These are phyloP conservation scores for Lochmaea capreae DNA, from an alignment of 2,888 invertebrate species.

Conservation along the genomic window DNA sequence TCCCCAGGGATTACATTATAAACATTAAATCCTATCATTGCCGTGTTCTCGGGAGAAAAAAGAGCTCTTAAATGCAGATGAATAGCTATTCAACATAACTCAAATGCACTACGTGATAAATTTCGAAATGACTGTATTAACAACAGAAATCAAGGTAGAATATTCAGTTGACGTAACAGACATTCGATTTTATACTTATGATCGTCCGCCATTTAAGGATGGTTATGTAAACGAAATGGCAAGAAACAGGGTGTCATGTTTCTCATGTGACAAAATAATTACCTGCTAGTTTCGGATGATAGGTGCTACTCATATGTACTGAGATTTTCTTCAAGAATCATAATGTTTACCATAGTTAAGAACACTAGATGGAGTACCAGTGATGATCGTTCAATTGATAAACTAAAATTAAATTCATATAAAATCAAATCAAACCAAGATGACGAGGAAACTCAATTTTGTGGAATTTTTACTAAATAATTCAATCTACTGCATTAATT, in stretches of 20 bases:
- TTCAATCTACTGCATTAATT: too few relatives aligned
- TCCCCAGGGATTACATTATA: slow-evolving; percentile 24
- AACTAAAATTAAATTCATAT: too few relatives aligned
- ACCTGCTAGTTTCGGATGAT: slow-evolving; percentile 15
- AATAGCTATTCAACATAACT: slow-evolving; percentile 32
- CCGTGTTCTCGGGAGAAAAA: slow-evolving; percentile 22
- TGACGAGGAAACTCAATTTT: too few relatives aligned
- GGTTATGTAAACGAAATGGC: slow-evolving; percentile 36
- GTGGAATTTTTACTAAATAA: too few relatives aligned
- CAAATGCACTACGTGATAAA: slow-evolving; percentile 41
- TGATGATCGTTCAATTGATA: too few relatives aligned
- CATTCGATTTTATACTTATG: slow-evolving; percentile 37
- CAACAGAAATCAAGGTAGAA: slow-evolving; percentile 37
- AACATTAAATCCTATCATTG: slow-evolving; percentile 30
- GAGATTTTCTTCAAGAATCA: too few relatives aligned
- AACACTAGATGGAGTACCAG: too few relatives aligned
- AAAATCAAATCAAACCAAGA: too few relatives aligned
- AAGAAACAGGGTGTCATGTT: slow-evolving; percentile 23
- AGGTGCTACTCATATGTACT: background rate
- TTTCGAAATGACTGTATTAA: slow-evolving; percentile 44
- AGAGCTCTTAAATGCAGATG: slow-evolving; percentile 30
- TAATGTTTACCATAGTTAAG: too few relatives aligned
- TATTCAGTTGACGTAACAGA: slow-evolving; percentile 35
- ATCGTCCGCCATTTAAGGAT: slow-evolving; percentile 29
- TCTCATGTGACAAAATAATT: slow-evolving; percentile 33